These are phyloP conservation scores for Tiliqua scincoides DNA, from an alignment of 2,113 vertebrate species.

Conservation along the genomic window DNA sequence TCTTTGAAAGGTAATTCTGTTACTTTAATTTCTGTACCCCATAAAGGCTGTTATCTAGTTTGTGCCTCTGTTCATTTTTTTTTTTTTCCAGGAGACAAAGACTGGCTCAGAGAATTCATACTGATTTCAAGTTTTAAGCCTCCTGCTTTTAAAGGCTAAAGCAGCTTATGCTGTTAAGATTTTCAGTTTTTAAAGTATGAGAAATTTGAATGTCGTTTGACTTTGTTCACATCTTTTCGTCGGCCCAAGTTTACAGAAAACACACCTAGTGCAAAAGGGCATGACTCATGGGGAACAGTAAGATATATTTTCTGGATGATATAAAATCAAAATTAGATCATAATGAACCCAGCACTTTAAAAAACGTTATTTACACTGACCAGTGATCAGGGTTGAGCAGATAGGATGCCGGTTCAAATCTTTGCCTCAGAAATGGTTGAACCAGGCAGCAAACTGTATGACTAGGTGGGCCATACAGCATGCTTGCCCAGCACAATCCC, in stretches of 20 bases:
- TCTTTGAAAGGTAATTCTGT: slow-evolving; percentile 74
- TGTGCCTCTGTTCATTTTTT: slow-evolving; percentile 61
- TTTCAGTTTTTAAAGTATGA: slow-evolving; percentile 46
- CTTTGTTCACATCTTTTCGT: background rate
- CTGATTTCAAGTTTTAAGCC: slow-evolving; percentile 68
- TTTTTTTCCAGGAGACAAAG: slow-evolving; percentile 41
- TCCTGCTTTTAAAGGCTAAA: slow-evolving; percentile 65
- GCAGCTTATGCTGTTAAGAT: slow-evolving; percentile 58
- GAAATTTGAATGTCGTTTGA: slow-evolving; percentile 38
- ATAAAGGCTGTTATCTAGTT: slow-evolving; percentile 73
- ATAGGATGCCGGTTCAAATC: too few species aligned
- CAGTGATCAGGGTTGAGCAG: background rate
- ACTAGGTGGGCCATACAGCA: too few species aligned
- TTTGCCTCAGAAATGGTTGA: too few species aligned
- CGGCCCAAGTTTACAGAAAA: background rate
- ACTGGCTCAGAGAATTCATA: slow-evolving; percentile 66
- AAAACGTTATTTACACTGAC: background rate
- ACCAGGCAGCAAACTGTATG: too few species aligned
- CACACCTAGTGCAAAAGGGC: background rate
- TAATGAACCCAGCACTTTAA: background rate
- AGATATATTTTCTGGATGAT: rapidly evolving
- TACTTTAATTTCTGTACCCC: slow-evolving; percentile 74
- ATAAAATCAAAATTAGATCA: slow-evolving; percentile 1
- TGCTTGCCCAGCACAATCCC: too few species aligned
- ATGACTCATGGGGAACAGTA: background rate